Evolutionary conservation across 2,113 vertebrate genomes (phyloP).

Genomic region (Colius striatus): DNA sequence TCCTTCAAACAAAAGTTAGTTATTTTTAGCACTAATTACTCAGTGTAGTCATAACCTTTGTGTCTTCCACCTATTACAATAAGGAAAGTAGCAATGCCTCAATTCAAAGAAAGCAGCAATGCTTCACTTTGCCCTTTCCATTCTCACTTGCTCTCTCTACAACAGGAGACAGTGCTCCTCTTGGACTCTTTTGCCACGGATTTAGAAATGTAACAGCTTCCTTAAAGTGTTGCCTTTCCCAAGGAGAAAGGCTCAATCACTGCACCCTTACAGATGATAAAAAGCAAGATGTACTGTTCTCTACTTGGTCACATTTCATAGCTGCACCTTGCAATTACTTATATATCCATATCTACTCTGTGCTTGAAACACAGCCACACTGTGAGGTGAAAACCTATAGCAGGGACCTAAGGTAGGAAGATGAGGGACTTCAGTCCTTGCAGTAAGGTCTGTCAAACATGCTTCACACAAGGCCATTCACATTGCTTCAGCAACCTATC

Average conservation of each 20-base stretch:
- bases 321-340: background rate
- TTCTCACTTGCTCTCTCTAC: background rate
- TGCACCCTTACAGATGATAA: background rate
- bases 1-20: background rate
- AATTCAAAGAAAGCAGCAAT: background rate
- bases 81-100: background rate
- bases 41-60: background rate
- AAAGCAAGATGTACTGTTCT: background rate
- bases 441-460: background rate
- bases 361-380: background rate
- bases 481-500: background rate
- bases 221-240: background rate
- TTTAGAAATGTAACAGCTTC: background rate
- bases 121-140: background rate
- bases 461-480: background rate
- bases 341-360: background rate
- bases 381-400: fast-evolving
- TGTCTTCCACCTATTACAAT: background rate
- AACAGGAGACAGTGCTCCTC: background rate
- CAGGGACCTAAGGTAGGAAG: background rate
- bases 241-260: background rate
- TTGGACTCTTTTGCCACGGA: background rate
- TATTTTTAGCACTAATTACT: background rate
- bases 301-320: background rate
- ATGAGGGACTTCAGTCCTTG: background rate